A percentile compares a stretch with the other conserved stretches of the same genome.
phyloP scores from a whole-genome alignment of 2,797 vertebrate genomes.

The Micrastur ruficollis region DNA sequence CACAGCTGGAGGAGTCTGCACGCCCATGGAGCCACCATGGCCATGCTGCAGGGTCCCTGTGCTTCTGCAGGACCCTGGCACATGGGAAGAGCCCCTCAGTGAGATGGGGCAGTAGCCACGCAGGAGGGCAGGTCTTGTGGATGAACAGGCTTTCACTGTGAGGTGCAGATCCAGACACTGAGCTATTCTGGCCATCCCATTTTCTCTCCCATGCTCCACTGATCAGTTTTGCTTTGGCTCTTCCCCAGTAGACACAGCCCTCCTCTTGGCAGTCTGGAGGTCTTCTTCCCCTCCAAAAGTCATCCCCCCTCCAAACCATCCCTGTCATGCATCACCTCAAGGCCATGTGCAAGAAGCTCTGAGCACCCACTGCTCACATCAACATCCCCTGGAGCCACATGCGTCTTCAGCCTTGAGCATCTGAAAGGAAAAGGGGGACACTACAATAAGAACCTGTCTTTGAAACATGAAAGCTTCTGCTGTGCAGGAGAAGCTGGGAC shows the following conservation, averaged over 20 bases:
- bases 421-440: not conserved
- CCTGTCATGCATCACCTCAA: not conserved
- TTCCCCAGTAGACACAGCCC: not conserved
- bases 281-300: not conserved
- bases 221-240: conserved; percentile 1
- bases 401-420: not conserved
- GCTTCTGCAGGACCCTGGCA: not conserved
- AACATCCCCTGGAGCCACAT: not conserved
- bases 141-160: not conserved
- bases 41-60: fast-evolving
- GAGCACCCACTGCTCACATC: fast-evolving
- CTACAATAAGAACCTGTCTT: not conserved
- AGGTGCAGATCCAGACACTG: not conserved
- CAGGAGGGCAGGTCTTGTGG: not conserved
- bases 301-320: not conserved
- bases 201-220: not conserved
- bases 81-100: not conserved
- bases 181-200: not conserved
- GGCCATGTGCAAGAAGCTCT: not conserved
- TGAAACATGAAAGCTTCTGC: not conserved
- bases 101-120: not conserved
- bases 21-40: fast-evolving
- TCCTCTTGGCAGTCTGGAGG: not conserved
- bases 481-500: not conserved
- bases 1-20: fast-evolving